phyloP scores from a whole-genome alignment of 2,888 invertebrate genomes.

The Acanthopleura granulata region DNA sequence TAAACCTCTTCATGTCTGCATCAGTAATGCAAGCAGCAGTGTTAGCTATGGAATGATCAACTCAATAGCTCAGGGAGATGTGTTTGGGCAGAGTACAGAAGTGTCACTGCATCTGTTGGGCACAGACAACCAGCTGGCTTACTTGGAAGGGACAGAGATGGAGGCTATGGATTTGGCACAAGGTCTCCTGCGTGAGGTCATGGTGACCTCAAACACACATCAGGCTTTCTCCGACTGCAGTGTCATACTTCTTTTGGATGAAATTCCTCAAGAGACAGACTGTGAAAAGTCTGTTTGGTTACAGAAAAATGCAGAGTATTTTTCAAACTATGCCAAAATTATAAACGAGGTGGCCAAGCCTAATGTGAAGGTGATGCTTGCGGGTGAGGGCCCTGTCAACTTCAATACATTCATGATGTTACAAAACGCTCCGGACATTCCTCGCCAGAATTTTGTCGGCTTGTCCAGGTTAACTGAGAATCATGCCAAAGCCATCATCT shows the following conservation, averaged over 20 bases:
- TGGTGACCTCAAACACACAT: conserved; percentile 42
- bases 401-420: conserved; percentile 60
- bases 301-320: conserved; percentile 49
- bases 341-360: conserved; percentile 53
- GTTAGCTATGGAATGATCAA: conserved; percentile 55
- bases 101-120: conserved; percentile 57
- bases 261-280: conserved; percentile 34
- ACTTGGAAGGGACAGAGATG: conserved; percentile 58
- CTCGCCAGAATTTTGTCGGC: conserved; percentile 59
- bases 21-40: conserved; percentile 60
- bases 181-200: conserved; percentile 47
- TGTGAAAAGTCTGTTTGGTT: conserved; percentile 50
- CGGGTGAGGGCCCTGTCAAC: conserved; percentile 63
- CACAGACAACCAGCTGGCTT: conserved; percentile 32
- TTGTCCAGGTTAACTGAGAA: conserved; percentile 60
- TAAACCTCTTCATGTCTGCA: conserved; percentile 61
- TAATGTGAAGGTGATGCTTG: conserved; percentile 60
- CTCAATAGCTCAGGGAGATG: conserved; percentile 55
- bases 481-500: conserved; percentile 61
- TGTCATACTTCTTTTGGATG: conserved; percentile 57
- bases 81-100: conserved; percentile 57
- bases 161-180: conserved; percentile 60
- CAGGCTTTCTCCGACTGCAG: conserved; percentile 58
- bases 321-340: conserved; percentile 52
- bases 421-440: conserved; percentile 56